Base-by-base conservation (phyloP, 2,113 vertebrate genomes). In the Hystrix brachyura region DNA sequence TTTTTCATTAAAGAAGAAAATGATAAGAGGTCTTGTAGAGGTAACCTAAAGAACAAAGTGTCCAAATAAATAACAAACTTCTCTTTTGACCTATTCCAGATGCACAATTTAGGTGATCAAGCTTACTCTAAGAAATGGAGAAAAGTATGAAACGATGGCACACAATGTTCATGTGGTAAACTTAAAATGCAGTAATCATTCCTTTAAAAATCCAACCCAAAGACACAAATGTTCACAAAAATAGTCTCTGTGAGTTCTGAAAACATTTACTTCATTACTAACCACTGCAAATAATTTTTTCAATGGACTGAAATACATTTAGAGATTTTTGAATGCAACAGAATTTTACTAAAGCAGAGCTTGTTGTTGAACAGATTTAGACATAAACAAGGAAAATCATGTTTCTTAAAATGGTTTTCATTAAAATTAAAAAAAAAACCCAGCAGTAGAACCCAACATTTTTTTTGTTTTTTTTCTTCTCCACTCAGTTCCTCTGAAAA, bases 321-420 rank as follows among this genome's bases (percentile, higher is more conserved):
- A 96, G 67, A 34, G 53, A n/a, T 34, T 94, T 94, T 48, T 91
- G 78, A 96, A 96, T 81, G 65, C 38, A 71, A 81, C 29, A 93
- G 71, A 95, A 96, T 74, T 89, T 94, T 87, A 97, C 74, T 94
- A 86, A 86, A 80, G 38, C 38, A 38, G 23, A 96, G 82, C 80
- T 91, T 79, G 48, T 62, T 90, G 53, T 25, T 87, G 60, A 32
- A 87, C 51, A 92, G 84, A 90, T 92, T 86, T 62, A 93, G 82
- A 94, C 14, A 34, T 55, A 91, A 95, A 97, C 51, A 76, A 93
- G 83, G 65, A 93, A 86, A 97, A 85, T 62, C 14, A 8, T 71
- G 51, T 91, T 85, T 93, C 90, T 71, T 78, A 87, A 94, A 97
- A 94, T 51, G 27, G 38, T 86, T 96, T 96, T 83, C 90, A 64